Base-by-base conservation (phyloP, 2,797 vertebrate genomes). In the Semaprochilodus insignis region DNA sequence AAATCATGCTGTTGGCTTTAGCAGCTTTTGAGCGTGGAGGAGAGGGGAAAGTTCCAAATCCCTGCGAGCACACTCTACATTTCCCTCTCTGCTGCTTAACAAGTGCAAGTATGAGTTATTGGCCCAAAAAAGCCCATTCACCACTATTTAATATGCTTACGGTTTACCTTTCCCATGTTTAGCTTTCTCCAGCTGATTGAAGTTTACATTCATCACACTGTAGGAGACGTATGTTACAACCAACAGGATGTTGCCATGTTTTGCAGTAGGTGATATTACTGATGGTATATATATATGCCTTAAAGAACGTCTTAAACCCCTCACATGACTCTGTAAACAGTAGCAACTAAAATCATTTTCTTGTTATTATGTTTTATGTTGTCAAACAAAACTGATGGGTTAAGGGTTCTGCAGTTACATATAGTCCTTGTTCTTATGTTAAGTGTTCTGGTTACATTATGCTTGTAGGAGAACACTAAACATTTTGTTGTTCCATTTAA, bases 121-220 rank as follows among this genome's bases (percentile, higher is more conserved):
- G 86, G 75, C 57, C 87, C 59, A 74, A 82, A 88, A 84, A 66
- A 21, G 75, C 63, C 87, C 85, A 69, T 70, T 79, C 74, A 86
- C 88, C 85, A 87, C 89, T 91, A 85, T 91, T 92, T 89, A 90
- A 93, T 90, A 85, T 83, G 88, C 88, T 90, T 25, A 85, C 88
- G 89, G 90, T 94, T 92, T 92, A 89, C 91, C 89, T 92, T 93
- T 89, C 83, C 75, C 74, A 17, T 84, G 85, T 91, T 88, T 88
- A 86, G 85, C 81, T 75, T 78, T 57, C 63, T 74, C 25, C 81
- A 83, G 87, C 86, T 87, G 87, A 88, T 90, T 88, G 89, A 92
- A 88, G 87, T 87, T 89, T 86, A 89, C 88, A 89, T 91, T 92
- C 88, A 90, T 90, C 91, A 89, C 36, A 25, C 25, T 69, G 71